Evolutionary conservation across 30 jellyfish, hydroid and myxozoan genomes (phyloP).

Genomic region (Mastigias papua): DNA sequence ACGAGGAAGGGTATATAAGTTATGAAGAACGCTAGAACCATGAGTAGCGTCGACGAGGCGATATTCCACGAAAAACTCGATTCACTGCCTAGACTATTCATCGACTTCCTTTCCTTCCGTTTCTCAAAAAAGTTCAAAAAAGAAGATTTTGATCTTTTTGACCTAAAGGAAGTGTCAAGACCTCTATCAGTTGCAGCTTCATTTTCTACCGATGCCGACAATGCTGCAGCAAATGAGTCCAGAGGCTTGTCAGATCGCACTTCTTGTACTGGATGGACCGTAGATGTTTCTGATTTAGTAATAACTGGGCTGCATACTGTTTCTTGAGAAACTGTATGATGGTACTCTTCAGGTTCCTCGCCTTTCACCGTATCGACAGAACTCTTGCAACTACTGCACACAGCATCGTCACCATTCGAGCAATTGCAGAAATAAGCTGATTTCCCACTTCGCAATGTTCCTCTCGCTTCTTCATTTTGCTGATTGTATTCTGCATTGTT

Average conservation of each 20-base stretch:
- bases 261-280: background rate
- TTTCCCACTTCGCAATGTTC: background rate
- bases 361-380: background rate
- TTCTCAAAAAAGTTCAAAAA: background rate
- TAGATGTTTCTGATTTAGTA: too few species aligned
- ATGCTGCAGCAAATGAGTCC: background rate
- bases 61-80: slow-evolving; percentile 10
- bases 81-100: background rate
- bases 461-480: background rate
- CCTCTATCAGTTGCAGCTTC: background rate
- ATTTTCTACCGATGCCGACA: background rate
- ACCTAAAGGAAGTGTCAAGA: background rate
- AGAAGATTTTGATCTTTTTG: background rate
- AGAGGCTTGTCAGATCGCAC: background rate
- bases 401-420: background rate
- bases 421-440: background rate
- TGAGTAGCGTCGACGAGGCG: slow-evolving; percentile 22
- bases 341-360: background rate
- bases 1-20: slow-evolving; percentile 40
- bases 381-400: background rate
- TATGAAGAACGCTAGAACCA: slow-evolving; percentile 19
- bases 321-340: too few species aligned
- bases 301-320: too few species aligned
- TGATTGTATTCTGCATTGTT: background rate
- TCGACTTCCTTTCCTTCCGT: slow-evolving; percentile 8